Evolutionary conservation across 2,113 vertebrate genomes (phyloP).

Genomic region (Channa argus): DNA sequence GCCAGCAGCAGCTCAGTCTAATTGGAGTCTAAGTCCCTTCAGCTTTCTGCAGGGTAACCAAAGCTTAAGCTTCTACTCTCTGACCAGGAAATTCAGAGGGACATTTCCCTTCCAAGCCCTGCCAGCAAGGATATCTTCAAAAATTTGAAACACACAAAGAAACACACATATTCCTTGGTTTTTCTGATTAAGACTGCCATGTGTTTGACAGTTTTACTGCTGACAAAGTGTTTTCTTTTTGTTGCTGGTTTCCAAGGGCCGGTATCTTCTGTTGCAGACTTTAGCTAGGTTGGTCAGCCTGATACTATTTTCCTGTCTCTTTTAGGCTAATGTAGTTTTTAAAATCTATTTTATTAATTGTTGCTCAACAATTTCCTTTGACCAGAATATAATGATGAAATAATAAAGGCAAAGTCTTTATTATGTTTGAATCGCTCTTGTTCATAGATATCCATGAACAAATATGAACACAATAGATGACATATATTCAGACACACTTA

Average conservation of each 20-base stretch:
- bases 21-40: conserved; percentile 67
- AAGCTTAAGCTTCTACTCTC: conserved; percentile 67
- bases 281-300: conserved; percentile 1
- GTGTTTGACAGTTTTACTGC: conserved; percentile 57
- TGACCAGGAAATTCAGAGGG: conserved; percentile 76
- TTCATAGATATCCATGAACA: neutral
- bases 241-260: neutral
- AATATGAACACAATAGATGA: neutral
- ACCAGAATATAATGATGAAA: neutral
- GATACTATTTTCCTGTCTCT: neutral
- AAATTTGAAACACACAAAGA: conserved; percentile 54
- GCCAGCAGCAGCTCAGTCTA: conserved; percentile 67
- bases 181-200: conserved; percentile 45
- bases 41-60: conserved; percentile 64
- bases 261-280: conserved; percentile 1
- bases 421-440: neutral
- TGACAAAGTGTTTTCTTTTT: conserved; percentile 12
- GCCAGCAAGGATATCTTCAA: conserved; percentile 69
- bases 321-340: neutral
- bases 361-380: neutral
- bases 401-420: too few species aligned
- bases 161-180: conserved; percentile 51
- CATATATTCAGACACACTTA: neutral
- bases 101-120: conserved; percentile 70
- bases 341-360: neutral